Evolutionary conservation across 2,888 invertebrate genomes (phyloP).

Genomic region (Sialis fuliginosa): DNA sequence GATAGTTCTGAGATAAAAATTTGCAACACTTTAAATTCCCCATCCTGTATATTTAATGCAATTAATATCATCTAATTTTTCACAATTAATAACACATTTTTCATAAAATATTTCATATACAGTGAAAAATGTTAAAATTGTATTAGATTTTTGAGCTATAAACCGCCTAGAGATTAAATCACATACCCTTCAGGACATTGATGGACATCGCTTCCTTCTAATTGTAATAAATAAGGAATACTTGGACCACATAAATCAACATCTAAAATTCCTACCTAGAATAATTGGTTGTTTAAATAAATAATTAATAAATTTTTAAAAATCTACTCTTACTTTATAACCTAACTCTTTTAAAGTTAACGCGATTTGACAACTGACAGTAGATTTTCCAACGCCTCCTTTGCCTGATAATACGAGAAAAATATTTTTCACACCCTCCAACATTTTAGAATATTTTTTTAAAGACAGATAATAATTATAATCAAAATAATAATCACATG

Average conservation of each 20-base stretch:
- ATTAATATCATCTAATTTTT: no score
- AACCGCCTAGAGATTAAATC: neutral
- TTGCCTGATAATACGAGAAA: constrained; percentile 94
- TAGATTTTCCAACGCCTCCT: constrained; percentile 98
- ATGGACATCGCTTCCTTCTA: constrained; percentile 73
- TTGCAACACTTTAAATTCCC: no score
- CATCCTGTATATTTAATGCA: no score
- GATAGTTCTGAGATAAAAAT: no score
- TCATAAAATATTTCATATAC: neutral
- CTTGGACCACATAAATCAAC: constrained; percentile 93
- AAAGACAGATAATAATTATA: neutral
- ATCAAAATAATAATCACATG: neutral
- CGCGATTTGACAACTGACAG: constrained; percentile 85
- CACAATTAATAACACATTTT: neutral
- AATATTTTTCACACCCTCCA: constrained; percentile 65
- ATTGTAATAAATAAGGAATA: constrained; percentile 70
- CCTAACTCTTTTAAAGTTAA: constrained; percentile 63
- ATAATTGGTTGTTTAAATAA: constrained; percentile 7
- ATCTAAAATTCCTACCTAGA: constrained; percentile 80
- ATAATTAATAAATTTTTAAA: constrained; percentile 4
- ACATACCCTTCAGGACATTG: constrained; percentile 68
- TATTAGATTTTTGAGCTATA: neutral
- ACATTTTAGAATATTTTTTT: constrained; percentile 30
- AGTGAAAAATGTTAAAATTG: neutral
- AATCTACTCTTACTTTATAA: constrained; percentile 43